phyloP scores from a whole-genome alignment of 2,113 vertebrate species.

The Lepus americanus region DNA sequence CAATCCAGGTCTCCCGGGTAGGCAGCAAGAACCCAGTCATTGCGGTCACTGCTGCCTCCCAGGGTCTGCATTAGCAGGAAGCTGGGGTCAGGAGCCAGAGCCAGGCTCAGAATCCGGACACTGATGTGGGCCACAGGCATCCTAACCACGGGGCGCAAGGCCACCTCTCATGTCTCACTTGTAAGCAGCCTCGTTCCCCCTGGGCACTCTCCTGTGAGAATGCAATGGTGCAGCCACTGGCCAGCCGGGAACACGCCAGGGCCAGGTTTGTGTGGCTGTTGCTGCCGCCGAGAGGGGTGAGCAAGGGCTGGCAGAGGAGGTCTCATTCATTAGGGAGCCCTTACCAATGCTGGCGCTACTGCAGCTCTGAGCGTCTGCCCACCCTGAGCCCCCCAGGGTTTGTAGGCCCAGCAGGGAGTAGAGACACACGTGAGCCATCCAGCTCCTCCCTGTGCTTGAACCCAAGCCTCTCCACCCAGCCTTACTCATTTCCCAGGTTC shows the following conservation, averaged over 20 bases:
- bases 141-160: no score
- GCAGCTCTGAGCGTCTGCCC: background rate
- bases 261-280: background rate
- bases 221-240: background rate
- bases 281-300: background rate
- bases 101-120: no score
- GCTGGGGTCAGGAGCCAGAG: no score
- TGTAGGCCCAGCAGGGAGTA: no score
- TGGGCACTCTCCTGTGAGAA: background rate
- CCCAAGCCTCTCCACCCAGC: background rate
- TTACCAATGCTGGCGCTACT: background rate
- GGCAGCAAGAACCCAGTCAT: no score
- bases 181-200: background rate
- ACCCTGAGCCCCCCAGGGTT: background rate
- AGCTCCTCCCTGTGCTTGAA: no score
- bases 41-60: no score
- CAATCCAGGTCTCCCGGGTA: no score
- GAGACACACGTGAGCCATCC: no score
- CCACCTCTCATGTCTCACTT: no score
- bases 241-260: background rate
- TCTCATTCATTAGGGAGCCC: background rate
- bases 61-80: no score
- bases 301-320: background rate
- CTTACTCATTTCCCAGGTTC: background rate
- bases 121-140: no score